phyloP scores from a whole-genome alignment of 2,888 invertebrate genomes.

The Xanthostigma xanthostigma region DNA sequence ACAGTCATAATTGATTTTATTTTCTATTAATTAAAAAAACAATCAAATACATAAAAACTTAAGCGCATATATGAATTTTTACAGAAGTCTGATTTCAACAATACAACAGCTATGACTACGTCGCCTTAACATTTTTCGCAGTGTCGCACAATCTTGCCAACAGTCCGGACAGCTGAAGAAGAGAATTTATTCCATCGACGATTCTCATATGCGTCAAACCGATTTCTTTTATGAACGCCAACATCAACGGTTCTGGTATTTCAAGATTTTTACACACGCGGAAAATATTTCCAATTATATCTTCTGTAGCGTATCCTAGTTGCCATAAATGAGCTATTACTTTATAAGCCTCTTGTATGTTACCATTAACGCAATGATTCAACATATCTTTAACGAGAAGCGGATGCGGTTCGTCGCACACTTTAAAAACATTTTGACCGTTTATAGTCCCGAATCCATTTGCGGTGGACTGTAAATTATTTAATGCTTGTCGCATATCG shows the following conservation, averaged over 20 bases:
- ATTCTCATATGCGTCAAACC: conserved; percentile 82
- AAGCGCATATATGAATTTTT: too few species aligned
- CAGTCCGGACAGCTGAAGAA: conserved; percentile 83
- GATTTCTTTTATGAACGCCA: conserved; percentile 84
- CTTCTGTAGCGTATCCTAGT: conserved; percentile 92
- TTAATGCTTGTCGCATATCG: conserved; percentile 93
- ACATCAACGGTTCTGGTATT: conserved; percentile 64
- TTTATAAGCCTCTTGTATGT: conserved; percentile 76
- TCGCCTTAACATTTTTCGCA: too few species aligned
- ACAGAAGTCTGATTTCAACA: too few species aligned
- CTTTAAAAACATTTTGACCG: conserved; percentile 91
- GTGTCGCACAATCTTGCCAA: conserved; percentile 63
- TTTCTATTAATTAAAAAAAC: too few species aligned
- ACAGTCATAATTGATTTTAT: too few species aligned
- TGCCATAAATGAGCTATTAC: conserved; percentile 76
- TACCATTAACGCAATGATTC: conserved; percentile 60
- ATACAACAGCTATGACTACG: too few species aligned
- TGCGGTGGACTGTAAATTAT: conserved; percentile 90
- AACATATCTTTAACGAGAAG: conserved; percentile 84
- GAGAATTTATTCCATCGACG: conserved; percentile 71
- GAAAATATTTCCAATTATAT: conserved; percentile 90
- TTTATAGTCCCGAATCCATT: conserved; percentile 88
- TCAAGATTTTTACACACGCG: conserved; percentile 80
- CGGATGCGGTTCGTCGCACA: conserved; percentile 98
- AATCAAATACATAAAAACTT: too few species aligned